Conservation (phyloP, 2,888 invertebrate species). For the Heliconius ethilla region DNA sequence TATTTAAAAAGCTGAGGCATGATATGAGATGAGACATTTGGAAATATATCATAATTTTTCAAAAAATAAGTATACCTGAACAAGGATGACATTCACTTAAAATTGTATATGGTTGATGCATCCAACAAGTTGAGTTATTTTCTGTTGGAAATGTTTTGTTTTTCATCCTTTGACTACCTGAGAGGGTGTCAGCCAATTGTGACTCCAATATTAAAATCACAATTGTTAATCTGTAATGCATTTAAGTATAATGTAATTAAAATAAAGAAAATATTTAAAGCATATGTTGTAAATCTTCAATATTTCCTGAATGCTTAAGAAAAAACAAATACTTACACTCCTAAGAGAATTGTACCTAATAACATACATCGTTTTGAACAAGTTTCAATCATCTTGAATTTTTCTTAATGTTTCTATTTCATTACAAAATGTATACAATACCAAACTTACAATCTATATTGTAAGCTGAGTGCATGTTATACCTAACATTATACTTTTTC, state of each 20-base stretch:
- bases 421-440: constrained; percentile 6
- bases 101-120: constrained; percentile 86
- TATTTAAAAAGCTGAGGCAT: neutral
- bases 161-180: constrained; percentile 82
- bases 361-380: constrained; percentile 93
- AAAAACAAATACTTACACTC: constrained; percentile 82
- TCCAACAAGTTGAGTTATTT: constrained; percentile 90
- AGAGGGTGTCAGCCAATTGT: constrained; percentile 77
- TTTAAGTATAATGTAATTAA: neutral
- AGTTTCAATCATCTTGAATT: constrained; percentile 87
- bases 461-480: neutral
- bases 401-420: constrained; percentile 2
- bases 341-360: constrained; percentile 87
- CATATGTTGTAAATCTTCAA: neutral
- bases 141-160: constrained; percentile 86
- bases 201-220: constrained; percentile 92
- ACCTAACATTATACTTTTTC: neutral
- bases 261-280: neutral
- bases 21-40: neutral
- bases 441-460: neutral
- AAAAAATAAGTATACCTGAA: constrained; percentile 78
- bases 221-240: constrained; percentile 86
- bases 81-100: constrained; percentile 92
- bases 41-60: neutral
- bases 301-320: neutral